Evolutionary conservation across 1,140 invertebrate species (phyloP), one percentile per base, ranked within the genome.

Genomic region (Panulirus ornatus): DNA sequence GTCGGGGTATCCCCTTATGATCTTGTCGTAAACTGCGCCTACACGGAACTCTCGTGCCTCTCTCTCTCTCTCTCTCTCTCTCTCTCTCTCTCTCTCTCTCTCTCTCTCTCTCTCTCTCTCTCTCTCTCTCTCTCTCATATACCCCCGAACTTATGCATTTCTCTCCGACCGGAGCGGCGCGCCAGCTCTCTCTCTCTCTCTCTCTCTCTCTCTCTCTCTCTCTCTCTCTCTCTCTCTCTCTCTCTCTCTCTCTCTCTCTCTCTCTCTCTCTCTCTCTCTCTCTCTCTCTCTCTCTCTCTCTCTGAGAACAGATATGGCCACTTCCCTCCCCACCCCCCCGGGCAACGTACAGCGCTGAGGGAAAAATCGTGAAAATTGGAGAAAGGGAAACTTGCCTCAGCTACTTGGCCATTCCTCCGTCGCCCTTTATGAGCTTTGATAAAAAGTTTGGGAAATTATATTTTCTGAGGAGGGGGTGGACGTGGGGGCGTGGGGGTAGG

Each of bases 361-460:
- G n/a, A n/a, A 51, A 81, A 81, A 79, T 79, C 58, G 76, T 81
- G 86, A 71, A 81, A 79, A 88, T 79, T 88, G 86, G 76, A 71
- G 73, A 76, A 76, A 11, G 36, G 44, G 34, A 66, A 22, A 19
- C 47, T 42, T 36, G 84, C 30, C 36, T 81, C 54, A 81, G 76
- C 84, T 76, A 76, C 84, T 86, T 86, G 84, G 84, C 47, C 71
- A 86, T 86, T 81, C 86, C 86, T 81, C 51, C 86, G 16, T 44
- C 75, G 76, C 86, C 86, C 86, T 54, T 88, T 88, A 88, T 79
- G 86, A 88, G 86, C 76, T 88, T 63, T 88, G 86, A 88, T 88
- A 88, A 88, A 88, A 88, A 88, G 86, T 88, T 88, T 47, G 86
- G n/a, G 86, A 79, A 88, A 88, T 88, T 88, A 88, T 88, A 87